Evolutionary conservation across 2,113 vertebrate genomes (phyloP).

Genomic region (Eonycteris spelaea): DNA sequence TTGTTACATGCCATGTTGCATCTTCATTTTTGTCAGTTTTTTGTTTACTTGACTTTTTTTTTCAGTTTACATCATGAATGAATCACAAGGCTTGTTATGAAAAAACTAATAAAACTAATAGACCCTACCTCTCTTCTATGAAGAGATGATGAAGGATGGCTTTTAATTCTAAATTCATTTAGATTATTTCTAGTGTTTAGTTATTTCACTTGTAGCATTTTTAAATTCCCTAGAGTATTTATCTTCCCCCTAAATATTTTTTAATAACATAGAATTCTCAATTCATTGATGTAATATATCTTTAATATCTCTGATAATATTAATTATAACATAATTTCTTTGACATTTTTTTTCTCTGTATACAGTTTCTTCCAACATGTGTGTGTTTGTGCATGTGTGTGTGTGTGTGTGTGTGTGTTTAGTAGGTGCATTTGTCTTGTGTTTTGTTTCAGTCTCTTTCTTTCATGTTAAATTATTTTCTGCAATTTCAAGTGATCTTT

Average conservation of each 20-base stretch:
- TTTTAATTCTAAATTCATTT: background rate
- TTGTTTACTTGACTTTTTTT: background rate
- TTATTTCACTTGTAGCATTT: background rate
- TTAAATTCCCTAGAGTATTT: background rate
- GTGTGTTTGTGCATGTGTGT: background rate
- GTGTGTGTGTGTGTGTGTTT: background rate
- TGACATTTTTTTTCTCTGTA: background rate
- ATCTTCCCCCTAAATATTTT: background rate
- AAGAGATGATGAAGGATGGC: background rate
- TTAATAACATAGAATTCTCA: background rate
- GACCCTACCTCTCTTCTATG: background rate
- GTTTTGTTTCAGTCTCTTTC: background rate
- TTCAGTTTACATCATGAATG: background rate
- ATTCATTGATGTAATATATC: background rate
- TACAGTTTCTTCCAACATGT: background rate
- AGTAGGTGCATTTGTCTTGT: background rate
- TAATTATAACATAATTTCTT: background rate
- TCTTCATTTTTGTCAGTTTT: background rate
- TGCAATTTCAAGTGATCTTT: background rate
- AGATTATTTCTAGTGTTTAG: background rate
- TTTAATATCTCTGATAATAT: background rate
- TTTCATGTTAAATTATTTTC: background rate
- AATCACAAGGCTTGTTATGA: background rate
- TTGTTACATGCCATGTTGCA: background rate
- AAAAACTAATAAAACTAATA: background rate